Evolutionary conservation across 2,113 vertebrate genomes (phyloP).

Genomic region (Sapayoa aenigma): DNA sequence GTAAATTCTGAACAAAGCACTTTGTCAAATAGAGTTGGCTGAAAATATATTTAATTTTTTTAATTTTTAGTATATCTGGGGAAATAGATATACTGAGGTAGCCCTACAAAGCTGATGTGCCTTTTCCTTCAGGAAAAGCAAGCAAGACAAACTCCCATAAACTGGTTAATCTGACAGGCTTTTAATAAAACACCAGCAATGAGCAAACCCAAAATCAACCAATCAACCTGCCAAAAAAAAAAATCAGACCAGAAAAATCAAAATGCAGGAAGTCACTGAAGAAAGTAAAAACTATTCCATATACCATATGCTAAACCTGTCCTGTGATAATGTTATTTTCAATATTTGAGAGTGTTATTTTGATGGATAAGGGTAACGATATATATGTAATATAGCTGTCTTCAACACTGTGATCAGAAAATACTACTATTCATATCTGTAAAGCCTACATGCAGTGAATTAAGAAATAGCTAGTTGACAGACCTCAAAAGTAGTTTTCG

Average conservation of each 20-base stretch:
- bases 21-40: neutral
- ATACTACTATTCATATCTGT: neutral
- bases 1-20: neutral
- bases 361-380: neutral
- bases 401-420: neutral
- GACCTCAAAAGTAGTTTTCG: neutral
- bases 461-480: neutral
- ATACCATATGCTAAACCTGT: neutral
- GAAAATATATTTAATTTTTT: neutral
- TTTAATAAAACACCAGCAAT: neutral
- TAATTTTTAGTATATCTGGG: neutral
- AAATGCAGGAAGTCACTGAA: neutral
- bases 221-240: neutral
- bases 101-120: neutral
- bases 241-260: neutral
- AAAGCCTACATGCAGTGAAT: neutral
- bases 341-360: neutral
- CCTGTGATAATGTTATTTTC: neutral
- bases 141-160: neutral
- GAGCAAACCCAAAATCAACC: neutral
- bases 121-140: neutral
- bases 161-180: neutral
- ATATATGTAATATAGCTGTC: neutral
- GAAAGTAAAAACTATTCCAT: neutral
- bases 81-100: neutral